Evolutionary conservation across 2,797 vertebrate species (phyloP).

Genomic region (Spinus olivaceus): DNA sequence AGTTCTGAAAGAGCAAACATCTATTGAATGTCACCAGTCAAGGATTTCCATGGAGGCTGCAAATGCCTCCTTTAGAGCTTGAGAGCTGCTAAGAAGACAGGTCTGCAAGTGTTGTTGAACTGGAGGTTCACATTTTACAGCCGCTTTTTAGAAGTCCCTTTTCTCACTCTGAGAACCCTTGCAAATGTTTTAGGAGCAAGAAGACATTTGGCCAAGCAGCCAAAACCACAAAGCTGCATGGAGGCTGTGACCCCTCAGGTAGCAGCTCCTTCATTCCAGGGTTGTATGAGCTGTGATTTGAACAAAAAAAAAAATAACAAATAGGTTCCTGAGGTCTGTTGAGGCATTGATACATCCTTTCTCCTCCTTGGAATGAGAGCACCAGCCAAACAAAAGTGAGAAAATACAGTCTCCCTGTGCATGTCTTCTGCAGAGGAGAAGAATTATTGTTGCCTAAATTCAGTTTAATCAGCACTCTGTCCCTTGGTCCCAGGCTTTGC

Average conservation of each 20-base stretch:
- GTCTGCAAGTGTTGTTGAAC: neutral
- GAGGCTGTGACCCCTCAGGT: neutral
- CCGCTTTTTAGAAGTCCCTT: neutral
- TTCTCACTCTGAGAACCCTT: neutral
- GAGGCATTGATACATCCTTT: neutral
- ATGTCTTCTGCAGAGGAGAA: neutral
- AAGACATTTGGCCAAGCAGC: neutral
- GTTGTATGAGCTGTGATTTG: slow-evolving; percentile 23
- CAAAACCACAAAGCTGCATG: neutral
- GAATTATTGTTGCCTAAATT: neutral
- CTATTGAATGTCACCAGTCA: neutral
- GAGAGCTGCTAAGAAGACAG: neutral
- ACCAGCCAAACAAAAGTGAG: neutral
- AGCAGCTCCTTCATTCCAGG: neutral
- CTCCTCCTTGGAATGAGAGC: neutral
- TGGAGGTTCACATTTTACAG: neutral
- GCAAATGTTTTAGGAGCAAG: neutral
- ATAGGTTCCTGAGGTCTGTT: neutral
- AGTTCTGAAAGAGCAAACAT: neutral
- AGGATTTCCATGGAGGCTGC: neutral
- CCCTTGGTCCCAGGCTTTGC: neutral
- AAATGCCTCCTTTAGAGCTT: neutral
- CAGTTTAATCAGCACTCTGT: neutral
- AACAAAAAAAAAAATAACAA: neutral
- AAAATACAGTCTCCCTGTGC: neutral